phyloP scores from a whole-genome alignment of 2,888 invertebrate species.

The Electrophaes corylata region DNA sequence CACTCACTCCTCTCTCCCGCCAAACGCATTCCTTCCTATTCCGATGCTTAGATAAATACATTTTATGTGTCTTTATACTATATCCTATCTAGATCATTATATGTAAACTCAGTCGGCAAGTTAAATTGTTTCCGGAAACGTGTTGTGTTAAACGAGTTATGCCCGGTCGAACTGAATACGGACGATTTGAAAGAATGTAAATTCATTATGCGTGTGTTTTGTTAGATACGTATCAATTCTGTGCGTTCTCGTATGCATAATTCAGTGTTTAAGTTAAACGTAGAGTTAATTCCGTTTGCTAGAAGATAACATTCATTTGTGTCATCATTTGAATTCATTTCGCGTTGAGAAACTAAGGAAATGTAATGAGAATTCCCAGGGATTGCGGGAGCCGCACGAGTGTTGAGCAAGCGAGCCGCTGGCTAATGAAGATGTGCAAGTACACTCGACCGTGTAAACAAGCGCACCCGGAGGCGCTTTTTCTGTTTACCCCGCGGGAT shows the following conservation, averaged over 20 bases:
- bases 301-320: constrained; percentile 40
- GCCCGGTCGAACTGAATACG: constrained; percentile 45
- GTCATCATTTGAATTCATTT: constrained; percentile 52
- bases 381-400: constrained; percentile 49
- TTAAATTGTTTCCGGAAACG: constrained; percentile 79
- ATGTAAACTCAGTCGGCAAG: constrained; percentile 66
- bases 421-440: constrained; percentile 81
- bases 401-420: constrained; percentile 72
- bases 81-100: constrained; percentile 55
- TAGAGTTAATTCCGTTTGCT: constrained; percentile 47
- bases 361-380: constrained; percentile 53
- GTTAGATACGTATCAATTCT: constrained; percentile 66
- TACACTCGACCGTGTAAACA: constrained; percentile 80
- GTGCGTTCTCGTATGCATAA: constrained; percentile 57
- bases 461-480: constrained; percentile 67
- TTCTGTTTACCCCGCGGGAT: constrained; percentile 81
- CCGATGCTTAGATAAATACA: constrained; percentile 80
- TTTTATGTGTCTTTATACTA: constrained; percentile 66
- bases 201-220: constrained; percentile 66
- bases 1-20: constrained; percentile 62
- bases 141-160: constrained; percentile 72
- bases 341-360: constrained; percentile 50
- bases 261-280: constrained; percentile 55
- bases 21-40: constrained; percentile 74
- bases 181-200: constrained; percentile 70